Conservation (phyloP, 2,888 invertebrate genomes). For the Allophyes oxyacanthae region DNA sequence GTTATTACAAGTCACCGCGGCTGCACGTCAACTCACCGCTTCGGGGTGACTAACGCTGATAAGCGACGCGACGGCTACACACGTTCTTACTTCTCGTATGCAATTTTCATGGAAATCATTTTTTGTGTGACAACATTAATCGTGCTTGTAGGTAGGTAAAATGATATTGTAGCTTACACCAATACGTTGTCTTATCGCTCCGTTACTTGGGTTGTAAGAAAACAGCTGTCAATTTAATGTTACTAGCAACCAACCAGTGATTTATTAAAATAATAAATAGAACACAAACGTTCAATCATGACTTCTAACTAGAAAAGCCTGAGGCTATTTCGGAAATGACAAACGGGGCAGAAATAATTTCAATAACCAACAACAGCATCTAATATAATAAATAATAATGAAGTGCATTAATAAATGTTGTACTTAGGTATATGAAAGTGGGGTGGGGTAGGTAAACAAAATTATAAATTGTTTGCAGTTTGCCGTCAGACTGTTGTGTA, state of each 20-base stretch:
- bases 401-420: conserved; percentile 36
- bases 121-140: neutral
- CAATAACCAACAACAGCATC: conserved; percentile 23
- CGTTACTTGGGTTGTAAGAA: conserved; percentile 16
- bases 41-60: conserved; percentile 49
- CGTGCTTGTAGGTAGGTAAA: neutral
- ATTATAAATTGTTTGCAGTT: conserved; percentile 50
- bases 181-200: neutral
- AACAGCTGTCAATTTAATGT: conserved; percentile 18
- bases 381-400: conserved; percentile 20
- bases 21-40: conserved; percentile 53
- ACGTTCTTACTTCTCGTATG: conserved; percentile 5
- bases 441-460: conserved; percentile 41
- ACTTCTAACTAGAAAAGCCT: conserved; percentile 27
- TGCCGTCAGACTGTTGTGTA: conserved; percentile 37
- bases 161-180: neutral
- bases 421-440: conserved; percentile 16
- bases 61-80: conserved; percentile 30
- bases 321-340: conserved; percentile 33
- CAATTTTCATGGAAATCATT: conserved; percentile 8
- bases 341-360: conserved; percentile 44
- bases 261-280: conserved; percentile 5
- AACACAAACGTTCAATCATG: conserved; percentile 30
- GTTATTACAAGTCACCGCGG: conserved; percentile 69
- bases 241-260: conserved; percentile 5